Evolutionary conservation across 2,113 vertebrate genomes (phyloP).

Genomic region (Oreamnos americanus): DNA sequence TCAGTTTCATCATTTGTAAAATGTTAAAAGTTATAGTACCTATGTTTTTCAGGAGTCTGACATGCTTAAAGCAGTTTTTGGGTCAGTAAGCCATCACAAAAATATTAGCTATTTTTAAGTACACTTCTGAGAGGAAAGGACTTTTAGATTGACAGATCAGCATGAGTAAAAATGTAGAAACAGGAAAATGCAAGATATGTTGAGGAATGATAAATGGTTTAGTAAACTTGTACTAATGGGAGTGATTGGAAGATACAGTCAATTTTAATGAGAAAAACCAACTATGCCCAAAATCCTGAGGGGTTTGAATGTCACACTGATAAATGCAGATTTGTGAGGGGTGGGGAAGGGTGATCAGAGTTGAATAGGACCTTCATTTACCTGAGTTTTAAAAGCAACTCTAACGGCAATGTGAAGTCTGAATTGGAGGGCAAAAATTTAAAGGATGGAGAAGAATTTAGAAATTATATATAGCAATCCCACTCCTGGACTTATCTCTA

Average conservation of each 20-base stretch:
- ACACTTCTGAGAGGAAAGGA: neutral
- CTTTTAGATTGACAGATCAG: neutral
- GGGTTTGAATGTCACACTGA: neutral
- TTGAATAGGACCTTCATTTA: neutral
- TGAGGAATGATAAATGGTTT: neutral
- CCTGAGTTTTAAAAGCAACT: neutral
- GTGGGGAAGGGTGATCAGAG: accelerated
- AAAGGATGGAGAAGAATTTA: neutral
- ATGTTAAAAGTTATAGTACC: neutral
- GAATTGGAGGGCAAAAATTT: neutral
- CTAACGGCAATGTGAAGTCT: neutral
- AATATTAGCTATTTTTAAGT: neutral
- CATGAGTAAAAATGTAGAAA: neutral
- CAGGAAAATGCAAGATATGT: neutral
- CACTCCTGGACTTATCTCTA: neutral
- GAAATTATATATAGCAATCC: neutral
- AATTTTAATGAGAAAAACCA: neutral
- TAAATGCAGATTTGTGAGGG: neutral
- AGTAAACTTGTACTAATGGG: neutral
- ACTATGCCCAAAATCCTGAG: neutral
- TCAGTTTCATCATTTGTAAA: neutral
- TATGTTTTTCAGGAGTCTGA: neutral
- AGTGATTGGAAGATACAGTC: neutral
- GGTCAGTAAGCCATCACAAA: neutral
- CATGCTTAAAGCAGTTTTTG: neutral